Percentiles rank a stretch among this genome's conserved stretches.
These are phyloP conservation scores for Microtus ochrogaster DNA, from an alignment of 2,113 vertebrate genomes.

Conservation along the genomic window DNA sequence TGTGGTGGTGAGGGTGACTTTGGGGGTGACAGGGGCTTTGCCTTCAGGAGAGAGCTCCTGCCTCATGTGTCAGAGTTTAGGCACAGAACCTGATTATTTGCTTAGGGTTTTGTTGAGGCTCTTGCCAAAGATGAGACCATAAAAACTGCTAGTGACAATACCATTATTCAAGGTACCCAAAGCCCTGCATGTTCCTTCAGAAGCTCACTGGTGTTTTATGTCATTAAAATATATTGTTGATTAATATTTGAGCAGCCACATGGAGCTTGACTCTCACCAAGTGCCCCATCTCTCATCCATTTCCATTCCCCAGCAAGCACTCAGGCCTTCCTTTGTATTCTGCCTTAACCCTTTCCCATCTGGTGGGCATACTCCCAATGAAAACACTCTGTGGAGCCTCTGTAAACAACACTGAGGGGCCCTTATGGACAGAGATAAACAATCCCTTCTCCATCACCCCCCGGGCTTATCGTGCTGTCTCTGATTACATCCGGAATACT, in stretches of 20 bases:
- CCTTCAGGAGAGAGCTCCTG: not conserved
- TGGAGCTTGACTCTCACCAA: not conserved
- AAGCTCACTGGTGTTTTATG: conserved; percentile 63
- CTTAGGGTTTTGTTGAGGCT: conserved; percentile 34
- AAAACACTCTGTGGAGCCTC: accelerated
- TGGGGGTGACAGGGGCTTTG: too few species aligned
- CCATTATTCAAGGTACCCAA: conserved; percentile 56
- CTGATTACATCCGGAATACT: too few species aligned
- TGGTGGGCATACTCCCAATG: too few species aligned
- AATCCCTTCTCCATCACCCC: accelerated
- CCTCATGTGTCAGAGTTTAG: accelerated
- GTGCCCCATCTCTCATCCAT: not conserved
- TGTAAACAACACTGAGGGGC: not conserved
- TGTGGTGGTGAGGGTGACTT: accelerated
- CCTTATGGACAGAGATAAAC: not conserved
- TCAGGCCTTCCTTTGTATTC: not conserved
- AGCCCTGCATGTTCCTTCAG: conserved; percentile 57
- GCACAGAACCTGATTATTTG: not conserved
- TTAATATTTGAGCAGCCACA: conserved; percentile 76
- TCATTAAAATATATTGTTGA: conserved; percentile 79
- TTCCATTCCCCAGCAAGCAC: not conserved
- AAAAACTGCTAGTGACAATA: not conserved
- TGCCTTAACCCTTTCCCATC: not conserved
- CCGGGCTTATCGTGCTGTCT: accelerated
- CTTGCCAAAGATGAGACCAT: conserved; percentile 42